Conservation (phyloP, 2,113 vertebrate species). For the Lamprotornis superbus region DNA sequence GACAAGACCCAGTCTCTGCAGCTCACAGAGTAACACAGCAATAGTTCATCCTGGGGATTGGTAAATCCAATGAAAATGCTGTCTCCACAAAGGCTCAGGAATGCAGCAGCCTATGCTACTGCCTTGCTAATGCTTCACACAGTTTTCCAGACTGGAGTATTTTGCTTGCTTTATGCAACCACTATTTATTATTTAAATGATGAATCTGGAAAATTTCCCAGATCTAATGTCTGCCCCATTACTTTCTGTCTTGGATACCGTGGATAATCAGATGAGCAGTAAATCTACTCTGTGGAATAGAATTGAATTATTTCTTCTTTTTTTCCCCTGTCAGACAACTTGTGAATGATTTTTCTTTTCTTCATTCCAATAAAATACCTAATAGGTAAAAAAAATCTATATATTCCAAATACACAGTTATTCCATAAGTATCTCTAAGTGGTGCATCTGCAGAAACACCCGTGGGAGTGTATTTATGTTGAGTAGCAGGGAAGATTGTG, state of each 20-base stretch:
- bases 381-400: not conserved
- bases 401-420: not conserved
- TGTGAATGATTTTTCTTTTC: constrained; percentile 24
- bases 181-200: constrained; percentile 31
- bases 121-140: not conserved
- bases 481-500: not conserved
- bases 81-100: not conserved
- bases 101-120: not conserved
- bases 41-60: not conserved
- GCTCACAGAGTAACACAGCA: not conserved
- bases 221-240: not conserved
- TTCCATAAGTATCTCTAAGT: not conserved
- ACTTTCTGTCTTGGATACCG: not conserved
- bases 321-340: not conserved
- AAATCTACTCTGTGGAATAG: not conserved
- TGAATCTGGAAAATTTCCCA: constrained; percentile 24
- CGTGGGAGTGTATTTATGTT: not conserved
- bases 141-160: not conserved
- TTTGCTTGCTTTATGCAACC: not conserved
- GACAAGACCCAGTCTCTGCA: not conserved
- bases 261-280: not conserved
- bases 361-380: not conserved
- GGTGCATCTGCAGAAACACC: not conserved
- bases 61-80: not conserved
- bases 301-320: not conserved